Evolutionary conservation across 1,140 invertebrate species (phyloP), one percentile per base, ranked within the genome.

Genomic region (Kradibia gibbosae): DNA sequence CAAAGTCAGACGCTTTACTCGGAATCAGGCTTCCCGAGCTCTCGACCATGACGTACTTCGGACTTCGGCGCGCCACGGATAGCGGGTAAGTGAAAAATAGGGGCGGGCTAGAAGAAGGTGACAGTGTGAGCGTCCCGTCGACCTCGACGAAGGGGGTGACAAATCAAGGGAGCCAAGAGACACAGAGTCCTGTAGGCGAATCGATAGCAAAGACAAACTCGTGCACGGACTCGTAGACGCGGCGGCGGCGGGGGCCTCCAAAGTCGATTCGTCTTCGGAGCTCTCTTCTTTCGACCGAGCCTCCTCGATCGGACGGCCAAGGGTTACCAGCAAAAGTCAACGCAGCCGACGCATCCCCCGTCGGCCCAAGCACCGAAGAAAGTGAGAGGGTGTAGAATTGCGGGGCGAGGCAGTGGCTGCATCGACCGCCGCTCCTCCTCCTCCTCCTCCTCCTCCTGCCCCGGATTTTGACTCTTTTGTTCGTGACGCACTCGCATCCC

Each of bases 351-450:
- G 3, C 53, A n/a, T 53, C 3, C 34, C 10, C 0, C 31, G 34
- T 28, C 22, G n/a, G 25, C 3, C n/a, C 45, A 42, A n/a, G 28
- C 20, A 76, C n/a, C 42, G 4, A 55, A 76, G 73, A 60, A 39
- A 75, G 34, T 31, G 39, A 48, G 25, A 4, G 28, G 36, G 36
- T 4, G 34, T 3, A 3, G 36, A 57, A 20, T 3, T 15, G 31
- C 36, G 50, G 74, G 60, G 42, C 25, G 57, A 45, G n/a, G 28
- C 25, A 17, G 11, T 25, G 20, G 50, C 78, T 79, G 67, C 78
- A 79, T 79, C 78, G 67, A 79, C 78, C 78, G 78, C 53, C 1
- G 1, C 31, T 55, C 36, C 39, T 22, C 17, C 13, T 10, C 36
- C 31, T 55, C 72, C 28, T 55, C n/a, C 5, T 36, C 65, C 34